These are phyloP conservation scores for Agapostemon virescens DNA, from an alignment of 2,888 invertebrate species.

Conservation along the genomic window DNA sequence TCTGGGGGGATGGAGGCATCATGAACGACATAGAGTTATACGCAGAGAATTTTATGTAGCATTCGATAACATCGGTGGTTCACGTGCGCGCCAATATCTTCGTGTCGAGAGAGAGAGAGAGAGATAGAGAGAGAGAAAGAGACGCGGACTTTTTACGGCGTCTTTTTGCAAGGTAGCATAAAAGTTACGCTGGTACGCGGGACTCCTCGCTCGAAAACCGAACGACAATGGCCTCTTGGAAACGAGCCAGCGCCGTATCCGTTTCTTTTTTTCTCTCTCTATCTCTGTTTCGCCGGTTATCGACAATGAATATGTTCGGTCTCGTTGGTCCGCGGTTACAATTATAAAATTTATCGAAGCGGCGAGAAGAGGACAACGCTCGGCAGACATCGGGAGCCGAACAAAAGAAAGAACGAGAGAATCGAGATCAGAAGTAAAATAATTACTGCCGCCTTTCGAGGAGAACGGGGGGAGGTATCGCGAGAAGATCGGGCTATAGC, in stretches of 20 bases:
- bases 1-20: background rate
- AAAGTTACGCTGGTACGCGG: conserved; percentile 46
- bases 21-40: conserved; percentile 2
- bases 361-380: background rate
- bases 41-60: conserved; percentile 34
- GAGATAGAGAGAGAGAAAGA: no score
- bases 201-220: conserved; percentile 44
- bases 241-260: conserved; percentile 58
- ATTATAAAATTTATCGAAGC: conserved; percentile 39
- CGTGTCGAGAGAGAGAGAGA: conserved; percentile 24
- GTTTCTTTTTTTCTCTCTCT: background rate
- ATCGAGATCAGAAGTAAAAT: conserved; percentile 10
- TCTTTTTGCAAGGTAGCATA: conserved; percentile 38
- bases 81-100: conserved; percentile 51
- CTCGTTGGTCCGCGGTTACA: background rate
- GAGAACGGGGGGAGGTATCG: conserved; percentile 17
- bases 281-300: conserved; percentile 16
- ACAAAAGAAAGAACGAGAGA: background rate
- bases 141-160: conserved; percentile 39
- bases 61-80: conserved; percentile 37
- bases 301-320: conserved; percentile 37
- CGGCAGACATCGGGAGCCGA: background rate
- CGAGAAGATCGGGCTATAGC: conserved; percentile 26
- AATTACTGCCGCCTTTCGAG: conserved; percentile 25
- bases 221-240: conserved; percentile 67